Percentiles rank a stretch among this genome's conserved stretches.
phyloP scores from a whole-genome alignment of 2,888 invertebrate species.

The Morinoia aosen region DNA sequence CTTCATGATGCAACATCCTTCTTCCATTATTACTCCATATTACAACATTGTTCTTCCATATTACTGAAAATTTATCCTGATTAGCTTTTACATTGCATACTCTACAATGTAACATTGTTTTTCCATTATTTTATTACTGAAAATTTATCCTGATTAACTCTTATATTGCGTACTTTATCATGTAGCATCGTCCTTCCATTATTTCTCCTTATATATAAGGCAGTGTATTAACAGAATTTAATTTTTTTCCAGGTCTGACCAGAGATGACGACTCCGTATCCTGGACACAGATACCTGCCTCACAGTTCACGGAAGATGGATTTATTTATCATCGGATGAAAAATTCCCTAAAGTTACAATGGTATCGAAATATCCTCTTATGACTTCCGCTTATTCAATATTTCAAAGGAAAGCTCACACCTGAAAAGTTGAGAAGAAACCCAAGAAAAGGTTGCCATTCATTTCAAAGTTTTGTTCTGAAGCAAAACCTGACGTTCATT shows the following conservation, averaged over 20 bases:
- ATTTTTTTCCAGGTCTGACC: not conserved
- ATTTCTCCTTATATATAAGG: not conserved
- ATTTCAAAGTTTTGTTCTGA: not conserved
- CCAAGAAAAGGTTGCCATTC: not conserved
- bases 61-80: not conserved
- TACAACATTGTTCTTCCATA: not conserved
- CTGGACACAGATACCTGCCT: not conserved
- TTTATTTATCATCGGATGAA: not conserved
- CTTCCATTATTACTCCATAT: no score
- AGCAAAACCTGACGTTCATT: not conserved
- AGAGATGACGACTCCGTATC: not conserved
- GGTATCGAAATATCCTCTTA: not conserved
- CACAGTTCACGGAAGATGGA: not conserved
- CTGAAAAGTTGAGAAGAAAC: not conserved
- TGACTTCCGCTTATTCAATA: not conserved
- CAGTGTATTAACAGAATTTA: not conserved
- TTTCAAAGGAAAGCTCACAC: not conserved
- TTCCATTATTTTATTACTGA: not conserved
- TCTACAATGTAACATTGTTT: not conserved
- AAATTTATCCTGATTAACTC: not conserved
- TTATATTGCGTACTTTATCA: not conserved
- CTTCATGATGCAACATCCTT: no score
- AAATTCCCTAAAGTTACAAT: not conserved
- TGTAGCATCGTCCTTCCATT: not conserved
- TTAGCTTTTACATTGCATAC: no score